Base-by-base conservation (phyloP, 2,113 vertebrate genomes). In the Eidolon helvum region DNA sequence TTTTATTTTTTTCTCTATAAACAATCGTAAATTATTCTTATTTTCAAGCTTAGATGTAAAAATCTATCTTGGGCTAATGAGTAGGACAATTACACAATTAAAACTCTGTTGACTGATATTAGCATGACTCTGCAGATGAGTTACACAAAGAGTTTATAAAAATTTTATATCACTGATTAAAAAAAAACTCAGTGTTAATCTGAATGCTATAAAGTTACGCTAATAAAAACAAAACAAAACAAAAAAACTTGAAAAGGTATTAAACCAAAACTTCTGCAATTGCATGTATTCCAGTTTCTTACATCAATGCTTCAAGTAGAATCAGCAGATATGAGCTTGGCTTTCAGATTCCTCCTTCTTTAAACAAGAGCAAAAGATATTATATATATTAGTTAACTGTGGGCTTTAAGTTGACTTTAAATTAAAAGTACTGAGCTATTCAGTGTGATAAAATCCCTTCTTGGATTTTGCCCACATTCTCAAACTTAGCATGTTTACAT, bases 11-110 rank as follows among this genome's bases (percentile, higher is more conserved):
- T 87, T 24, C 24, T 87, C 40, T 5, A 45, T 57, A 85, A 53
- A 75, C 45, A 78, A 65, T 38, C 80, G 22, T 57, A 86, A 90
- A 45, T 91, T 71, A 86, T 63, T 92, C 30, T 90, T 90, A 83
- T 72, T 94, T 94, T 53, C 91, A 85, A 68, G 2, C 57, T 86
- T 59, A 66, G 45, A 19, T 10, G 91, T 94, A 74, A 93, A 80
- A 80, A 77, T 91, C 30, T 80, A 30, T 50, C 63, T 85, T 93
- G n/a, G 21, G 30, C 38, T 84, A 77, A 35, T 57, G 45, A 65
- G 14, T 63, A 83, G 43, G 61, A 22, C 28, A 77, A 77, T 63
- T 48, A 71, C 78, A 84, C 38, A 65, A 63, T 65, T 69, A 77
- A 79, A 80, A 74, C 7, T 28, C 55, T 71, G 69, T n/a, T 90